phyloP scores from a whole-genome alignment of 2,797 vertebrate genomes.

The Tangara arthus region DNA sequence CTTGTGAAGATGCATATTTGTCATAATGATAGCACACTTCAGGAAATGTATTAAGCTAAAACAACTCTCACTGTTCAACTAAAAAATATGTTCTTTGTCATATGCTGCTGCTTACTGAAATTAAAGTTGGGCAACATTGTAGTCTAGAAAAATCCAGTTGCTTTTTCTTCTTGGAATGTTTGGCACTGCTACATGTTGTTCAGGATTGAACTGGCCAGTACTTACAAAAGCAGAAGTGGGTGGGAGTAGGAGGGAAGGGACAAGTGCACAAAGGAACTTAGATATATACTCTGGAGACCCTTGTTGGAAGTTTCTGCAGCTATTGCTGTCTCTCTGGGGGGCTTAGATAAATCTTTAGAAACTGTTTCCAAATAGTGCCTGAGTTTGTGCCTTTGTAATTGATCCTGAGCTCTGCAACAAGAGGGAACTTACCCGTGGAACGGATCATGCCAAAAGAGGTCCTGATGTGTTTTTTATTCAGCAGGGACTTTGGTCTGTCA shows the following conservation, averaged over 20 bases:
- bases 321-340: neutral
- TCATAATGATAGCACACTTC: constrained; percentile 43
- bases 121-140: neutral
- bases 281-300: neutral
- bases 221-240: too few species aligned
- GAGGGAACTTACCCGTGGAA: neutral
- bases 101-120: neutral
- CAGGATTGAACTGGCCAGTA: neutral
- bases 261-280: neutral
- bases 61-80: constrained; percentile 30
- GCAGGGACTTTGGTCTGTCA: neutral
- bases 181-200: rapidly evolving
- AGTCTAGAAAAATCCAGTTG: neutral
- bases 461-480: neutral
- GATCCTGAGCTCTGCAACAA: neutral
- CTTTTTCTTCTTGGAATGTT: neutral
- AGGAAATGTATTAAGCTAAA: constrained; percentile 32
- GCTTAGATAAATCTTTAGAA: neutral
- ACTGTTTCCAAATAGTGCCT: neutral
- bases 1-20: constrained; percentile 25
- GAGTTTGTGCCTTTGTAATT: neutral
- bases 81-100: constrained; percentile 54
- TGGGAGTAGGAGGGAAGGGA: neutral
- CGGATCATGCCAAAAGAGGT: neutral
- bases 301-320: neutral